phyloP scores from a whole-genome alignment of 2,113 vertebrate species.

The Salminus brasiliensis region DNA sequence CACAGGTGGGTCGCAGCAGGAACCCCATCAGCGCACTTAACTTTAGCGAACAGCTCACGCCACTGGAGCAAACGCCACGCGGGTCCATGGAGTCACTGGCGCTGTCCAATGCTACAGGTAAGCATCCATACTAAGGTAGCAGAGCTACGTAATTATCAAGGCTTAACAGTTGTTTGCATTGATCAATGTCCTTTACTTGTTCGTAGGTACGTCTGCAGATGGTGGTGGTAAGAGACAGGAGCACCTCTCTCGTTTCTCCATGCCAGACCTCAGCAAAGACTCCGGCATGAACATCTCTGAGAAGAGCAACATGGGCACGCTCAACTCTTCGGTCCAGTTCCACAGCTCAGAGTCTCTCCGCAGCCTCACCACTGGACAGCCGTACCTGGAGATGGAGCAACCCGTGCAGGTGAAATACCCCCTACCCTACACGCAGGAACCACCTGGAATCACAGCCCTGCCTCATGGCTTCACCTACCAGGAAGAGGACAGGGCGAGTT shows the following conservation, averaged over 20 bases:
- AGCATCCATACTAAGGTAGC: neutral
- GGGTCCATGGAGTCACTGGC: constrained; percentile 96
- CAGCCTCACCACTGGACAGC: constrained; percentile 84
- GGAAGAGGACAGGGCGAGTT: constrained; percentile 79
- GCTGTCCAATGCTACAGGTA: constrained; percentile 92
- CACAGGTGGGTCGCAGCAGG: constrained; percentile 85
- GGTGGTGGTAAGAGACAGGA: constrained; percentile 90
- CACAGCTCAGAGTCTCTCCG: constrained; percentile 92
- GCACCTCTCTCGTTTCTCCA: constrained; percentile 95
- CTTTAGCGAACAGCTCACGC: constrained; percentile 87
- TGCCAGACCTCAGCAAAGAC: constrained; percentile 99
- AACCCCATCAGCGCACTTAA: constrained; percentile 92
- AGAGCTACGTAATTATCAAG: neutral
- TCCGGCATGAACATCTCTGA: constrained; percentile 95
- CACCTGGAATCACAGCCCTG: constrained; percentile 71
- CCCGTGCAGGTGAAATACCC: constrained; percentile 79
- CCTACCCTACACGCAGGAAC: constrained; percentile 80
- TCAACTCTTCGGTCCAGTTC: constrained; percentile 91
- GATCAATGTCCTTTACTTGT: constrained; percentile 15
- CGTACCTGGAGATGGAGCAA: constrained; percentile 88
- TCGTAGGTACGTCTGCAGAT: constrained; percentile 86
- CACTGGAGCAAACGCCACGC: constrained; percentile 89
- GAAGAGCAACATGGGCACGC: constrained; percentile 92
- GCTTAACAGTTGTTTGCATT: neutral
- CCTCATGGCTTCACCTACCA: constrained; percentile 91